phyloP scores from a whole-genome alignment of 2,888 invertebrate species.

The Cerastis rubricosa region DNA sequence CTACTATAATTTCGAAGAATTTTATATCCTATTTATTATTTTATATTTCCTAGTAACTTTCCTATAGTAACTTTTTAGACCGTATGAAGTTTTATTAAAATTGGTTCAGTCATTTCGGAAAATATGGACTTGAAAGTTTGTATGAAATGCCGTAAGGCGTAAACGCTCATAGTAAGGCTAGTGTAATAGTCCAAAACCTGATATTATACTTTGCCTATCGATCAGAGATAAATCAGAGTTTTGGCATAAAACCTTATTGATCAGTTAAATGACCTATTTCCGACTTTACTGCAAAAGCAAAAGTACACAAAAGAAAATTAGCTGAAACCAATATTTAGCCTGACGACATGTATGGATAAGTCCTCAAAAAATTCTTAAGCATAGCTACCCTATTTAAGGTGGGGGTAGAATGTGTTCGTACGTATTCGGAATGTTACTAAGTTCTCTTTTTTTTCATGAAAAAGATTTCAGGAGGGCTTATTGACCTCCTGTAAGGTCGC shows the following conservation, averaged over 20 bases:
- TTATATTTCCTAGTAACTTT: no score
- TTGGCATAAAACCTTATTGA: not conserved
- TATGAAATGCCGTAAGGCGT: no score
- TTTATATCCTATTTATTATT: no score
- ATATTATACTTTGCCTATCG: not conserved
- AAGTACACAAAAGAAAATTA: not conserved
- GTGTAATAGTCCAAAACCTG: not conserved
- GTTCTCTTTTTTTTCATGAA: constrained; percentile 55
- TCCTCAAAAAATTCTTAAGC: not conserved
- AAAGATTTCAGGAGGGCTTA: constrained; percentile 63
- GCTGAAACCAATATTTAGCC: not conserved
- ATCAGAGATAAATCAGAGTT: not conserved
- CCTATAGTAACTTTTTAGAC: no score
- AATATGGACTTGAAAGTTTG: no score
- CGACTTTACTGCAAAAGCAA: not conserved
- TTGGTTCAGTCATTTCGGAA: no score
- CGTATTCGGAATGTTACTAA: constrained; percentile 64
- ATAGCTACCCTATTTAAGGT: constrained; percentile 44
- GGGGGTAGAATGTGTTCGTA: constrained; percentile 61
- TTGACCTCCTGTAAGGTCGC: constrained; percentile 60
- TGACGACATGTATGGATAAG: not conserved
- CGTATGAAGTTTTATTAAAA: no score
- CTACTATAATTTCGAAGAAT: no score
- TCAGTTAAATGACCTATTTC: not conserved
- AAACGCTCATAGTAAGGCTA: not conserved